Base-by-base conservation (phyloP, 2,888 invertebrate genomes). In the Tinea pellionella region DNA sequence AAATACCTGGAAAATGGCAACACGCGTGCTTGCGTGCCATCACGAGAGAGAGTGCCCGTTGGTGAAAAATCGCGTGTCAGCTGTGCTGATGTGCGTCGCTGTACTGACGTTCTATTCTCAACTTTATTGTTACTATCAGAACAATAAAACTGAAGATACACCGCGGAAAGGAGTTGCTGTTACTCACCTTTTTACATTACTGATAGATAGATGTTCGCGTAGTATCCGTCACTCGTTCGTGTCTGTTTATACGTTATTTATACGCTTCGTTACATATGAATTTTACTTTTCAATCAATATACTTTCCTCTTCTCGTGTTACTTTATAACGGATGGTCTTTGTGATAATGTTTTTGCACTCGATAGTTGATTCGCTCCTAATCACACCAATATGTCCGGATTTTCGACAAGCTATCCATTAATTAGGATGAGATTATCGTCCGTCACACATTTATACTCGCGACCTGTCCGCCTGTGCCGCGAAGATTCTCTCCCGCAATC, bases 381-480 rank as follows among this genome's bases (percentile, higher is more conserved):
- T 47, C 47, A 16, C 47, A 47, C 47, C 47, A 47, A 47, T 47
- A 55, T 12, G 24, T 55, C 42, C 59, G 59, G 32, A 11, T 37
- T 63, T 61, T 59, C 53, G 42, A 55, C 61, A 29, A 55, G 42
- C 63, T 60, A 61, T 63, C 58, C 62, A 63, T 63, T 63, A 61
- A 63, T 63, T 63, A 63, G 43, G 60, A 32, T n/a, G 19, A 61
- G 61, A 61, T 62, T 61, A 62, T 60, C 63, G 62, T 60, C 61
- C 60, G 62, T 62, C 62, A 63, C 62, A 61, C 63, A 55, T 55
- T 55, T 68, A 67, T 61, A 62, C 63, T 65, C 64, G 65, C 68
- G 66, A 70, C 67, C 66, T 69, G 68, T 66, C n/a, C 67, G 62
- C 64, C 63, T 65, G 37, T 11, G 32, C 29, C 41, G 24, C 61